Percentiles rank a stretch among this genome's conserved stretches.
Evolutionary conservation across 1,140 invertebrate species (phyloP).

Genomic region (Formica exsecta): DNA sequence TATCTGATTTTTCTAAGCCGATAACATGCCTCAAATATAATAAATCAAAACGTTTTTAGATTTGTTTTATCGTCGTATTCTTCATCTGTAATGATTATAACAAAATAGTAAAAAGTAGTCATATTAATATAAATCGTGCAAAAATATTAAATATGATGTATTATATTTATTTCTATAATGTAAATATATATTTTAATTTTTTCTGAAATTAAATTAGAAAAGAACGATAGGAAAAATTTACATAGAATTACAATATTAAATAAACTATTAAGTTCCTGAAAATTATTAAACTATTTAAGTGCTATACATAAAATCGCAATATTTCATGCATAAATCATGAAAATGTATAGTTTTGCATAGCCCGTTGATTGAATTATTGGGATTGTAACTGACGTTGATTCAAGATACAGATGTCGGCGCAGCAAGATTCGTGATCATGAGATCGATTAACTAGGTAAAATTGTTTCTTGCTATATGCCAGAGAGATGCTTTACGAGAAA

Average conservation of each 20-base stretch:
- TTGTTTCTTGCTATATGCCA: conserved; percentile 48
- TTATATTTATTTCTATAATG: too few species aligned
- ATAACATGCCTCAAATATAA: neutral
- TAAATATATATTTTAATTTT: neutral
- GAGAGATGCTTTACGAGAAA: conserved; percentile 48
- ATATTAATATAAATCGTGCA: neutral
- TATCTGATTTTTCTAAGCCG: conserved; percentile 21
- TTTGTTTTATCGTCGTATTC: neutral
- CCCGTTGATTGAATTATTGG: conserved; percentile 58
- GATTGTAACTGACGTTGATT: conserved; percentile 46
- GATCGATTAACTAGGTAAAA: conserved; percentile 65
- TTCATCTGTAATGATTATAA: neutral
- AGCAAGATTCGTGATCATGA: conserved; percentile 50
- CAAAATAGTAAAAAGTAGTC: neutral
- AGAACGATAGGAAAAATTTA: neutral
- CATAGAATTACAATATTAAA: neutral
- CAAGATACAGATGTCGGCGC: conserved; percentile 12
- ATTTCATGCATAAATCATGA: neutral
- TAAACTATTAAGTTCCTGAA: neutral
- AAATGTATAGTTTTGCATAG: neutral
- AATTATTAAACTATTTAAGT: neutral
- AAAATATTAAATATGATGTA: neutral
- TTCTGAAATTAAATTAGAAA: neutral
- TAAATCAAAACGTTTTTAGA: neutral
- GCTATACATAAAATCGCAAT: conserved; percentile 16